A percentile compares a stretch with the other conserved stretches of the same genome.
These are phyloP conservation scores for Drosophila subobscura DNA, from an alignment of 1,140 invertebrate species.

Conservation along the genomic window DNA sequence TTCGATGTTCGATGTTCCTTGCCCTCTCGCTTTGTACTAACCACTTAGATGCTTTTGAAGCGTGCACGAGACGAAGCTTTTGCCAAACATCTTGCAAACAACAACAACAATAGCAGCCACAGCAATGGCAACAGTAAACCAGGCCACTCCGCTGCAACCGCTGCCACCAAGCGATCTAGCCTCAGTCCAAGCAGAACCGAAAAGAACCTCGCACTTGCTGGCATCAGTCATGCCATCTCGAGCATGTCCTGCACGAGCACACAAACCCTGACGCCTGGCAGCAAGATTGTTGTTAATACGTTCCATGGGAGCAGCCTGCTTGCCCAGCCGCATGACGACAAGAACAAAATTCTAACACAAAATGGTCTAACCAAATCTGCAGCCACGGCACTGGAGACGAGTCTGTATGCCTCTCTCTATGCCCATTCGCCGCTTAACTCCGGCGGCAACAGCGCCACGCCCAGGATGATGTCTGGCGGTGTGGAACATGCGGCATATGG, in stretches of 20 bases:
- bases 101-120: constrained; percentile 20
- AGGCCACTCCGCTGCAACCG: background rate
- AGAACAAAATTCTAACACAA: constrained; percentile 72
- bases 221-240: constrained; percentile 9
- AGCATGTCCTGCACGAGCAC: constrained; percentile 42
- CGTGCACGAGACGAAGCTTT: constrained; percentile 72
- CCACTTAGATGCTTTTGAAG: constrained; percentile 79
- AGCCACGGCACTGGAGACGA: constrained; percentile 72
- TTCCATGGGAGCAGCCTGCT: constrained; percentile 80
- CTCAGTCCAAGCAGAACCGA: constrained; percentile 31
- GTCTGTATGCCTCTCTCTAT: constrained; percentile 75
- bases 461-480: constrained; percentile 31
- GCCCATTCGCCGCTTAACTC: constrained; percentile 35
- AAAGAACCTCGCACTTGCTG: constrained; percentile 9
- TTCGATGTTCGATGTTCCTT: constrained; percentile 25
- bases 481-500: constrained; percentile 55
- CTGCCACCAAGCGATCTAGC: constrained; percentile 43
- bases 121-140: constrained; percentile 13
- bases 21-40: constrained; percentile 55
- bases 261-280: constrained; percentile 50
- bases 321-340: constrained; percentile 71
- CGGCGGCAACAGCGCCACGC: constrained; percentile 18
- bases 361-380: constrained; percentile 80
- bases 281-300: constrained; percentile 79
- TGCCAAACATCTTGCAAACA: constrained; percentile 35